Evolutionary conservation across 2,113 vertebrate species (phyloP).

Genomic region (Todiramphus saurophagus): DNA sequence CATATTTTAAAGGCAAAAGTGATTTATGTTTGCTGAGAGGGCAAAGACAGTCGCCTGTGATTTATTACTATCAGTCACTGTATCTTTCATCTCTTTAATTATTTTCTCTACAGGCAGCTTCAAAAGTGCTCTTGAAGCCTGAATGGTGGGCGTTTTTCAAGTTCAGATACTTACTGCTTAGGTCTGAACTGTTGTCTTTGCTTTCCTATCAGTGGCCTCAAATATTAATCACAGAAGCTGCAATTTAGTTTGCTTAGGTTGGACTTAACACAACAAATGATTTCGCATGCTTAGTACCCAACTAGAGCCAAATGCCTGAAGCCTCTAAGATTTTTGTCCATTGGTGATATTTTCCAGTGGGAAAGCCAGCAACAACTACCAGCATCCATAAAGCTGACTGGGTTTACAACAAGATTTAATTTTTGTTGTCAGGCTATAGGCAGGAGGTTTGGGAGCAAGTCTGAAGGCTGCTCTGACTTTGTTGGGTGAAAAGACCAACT

Average conservation of each 20-base stretch:
- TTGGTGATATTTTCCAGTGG: slow-evolving; percentile 7
- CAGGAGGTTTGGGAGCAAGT: neutral
- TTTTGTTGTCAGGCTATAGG: neutral
- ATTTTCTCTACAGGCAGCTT: slow-evolving; percentile 57
- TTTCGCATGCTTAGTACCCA: neutral
- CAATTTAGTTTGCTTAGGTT: slow-evolving; percentile 18
- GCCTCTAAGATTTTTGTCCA: neutral
- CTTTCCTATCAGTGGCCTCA: slow-evolving; percentile 3
- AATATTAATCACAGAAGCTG: neutral
- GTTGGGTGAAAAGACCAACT: neutral
- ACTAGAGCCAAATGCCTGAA: neutral
- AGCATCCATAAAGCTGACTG: neutral
- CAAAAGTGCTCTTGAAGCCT: slow-evolving; percentile 45
- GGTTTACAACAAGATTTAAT: neutral
- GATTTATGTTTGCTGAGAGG: slow-evolving; percentile 61
- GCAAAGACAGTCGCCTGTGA: slow-evolving; percentile 29
- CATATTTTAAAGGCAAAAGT: slow-evolving; percentile 60
- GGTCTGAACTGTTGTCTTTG: slow-evolving; percentile 1
- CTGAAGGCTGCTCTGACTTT: neutral
- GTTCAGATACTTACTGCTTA: neutral
- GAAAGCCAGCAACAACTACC: slow-evolving; percentile 18
- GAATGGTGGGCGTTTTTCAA: neutral
- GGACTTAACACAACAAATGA: neutral
- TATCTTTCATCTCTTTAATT: slow-evolving; percentile 68
- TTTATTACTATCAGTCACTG: slow-evolving; percentile 67